Percentiles rank a stretch among this genome's conserved stretches.
phyloP scores from a whole-genome alignment of 2,113 vertebrate genomes.

The Hippocampus guttulatus region DNA sequence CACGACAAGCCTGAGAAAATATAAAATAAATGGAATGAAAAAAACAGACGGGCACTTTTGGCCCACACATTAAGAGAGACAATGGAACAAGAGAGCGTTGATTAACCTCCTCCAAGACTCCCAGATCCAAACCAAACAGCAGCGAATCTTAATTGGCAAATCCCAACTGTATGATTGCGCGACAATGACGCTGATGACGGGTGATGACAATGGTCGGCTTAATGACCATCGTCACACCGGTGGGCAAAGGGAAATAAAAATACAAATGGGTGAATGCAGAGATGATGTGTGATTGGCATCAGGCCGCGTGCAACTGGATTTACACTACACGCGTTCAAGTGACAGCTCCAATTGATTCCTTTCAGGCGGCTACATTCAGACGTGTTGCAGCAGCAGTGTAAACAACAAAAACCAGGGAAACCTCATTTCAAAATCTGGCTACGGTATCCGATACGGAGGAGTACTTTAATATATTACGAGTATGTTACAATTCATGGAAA shows the following conservation, averaged over 20 bases:
- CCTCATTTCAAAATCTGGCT: neutral
- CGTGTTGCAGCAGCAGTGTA: neutral
- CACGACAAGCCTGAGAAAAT: constrained; percentile 60
- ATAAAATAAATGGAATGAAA: constrained; percentile 37
- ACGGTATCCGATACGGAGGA: no score
- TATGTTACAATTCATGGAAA: no score
- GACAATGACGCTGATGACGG: constrained; percentile 64
- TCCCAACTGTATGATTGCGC: constrained; percentile 58
- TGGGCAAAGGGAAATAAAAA: constrained; percentile 19
- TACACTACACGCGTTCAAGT: neutral
- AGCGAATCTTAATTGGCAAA: constrained; percentile 57
- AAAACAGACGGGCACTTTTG: constrained; percentile 40
- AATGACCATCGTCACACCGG: constrained; percentile 31
- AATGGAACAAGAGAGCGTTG: constrained; percentile 62
- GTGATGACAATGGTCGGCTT: constrained; percentile 44
- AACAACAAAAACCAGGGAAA: neutral
- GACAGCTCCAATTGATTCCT: neutral
- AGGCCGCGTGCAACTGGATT: neutral
- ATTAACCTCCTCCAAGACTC: constrained; percentile 57
- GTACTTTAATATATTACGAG: no score
- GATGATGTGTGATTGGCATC: constrained; percentile 28
- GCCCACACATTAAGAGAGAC: constrained; percentile 59
- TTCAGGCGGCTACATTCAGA: neutral
- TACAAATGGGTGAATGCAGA: neutral
- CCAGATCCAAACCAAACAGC: constrained; percentile 50